A percentile compares a stretch with the other conserved stretches of the same genome.
Conservation (phyloP, 2,113 vertebrate species). For the Albula goreensis region DNA sequence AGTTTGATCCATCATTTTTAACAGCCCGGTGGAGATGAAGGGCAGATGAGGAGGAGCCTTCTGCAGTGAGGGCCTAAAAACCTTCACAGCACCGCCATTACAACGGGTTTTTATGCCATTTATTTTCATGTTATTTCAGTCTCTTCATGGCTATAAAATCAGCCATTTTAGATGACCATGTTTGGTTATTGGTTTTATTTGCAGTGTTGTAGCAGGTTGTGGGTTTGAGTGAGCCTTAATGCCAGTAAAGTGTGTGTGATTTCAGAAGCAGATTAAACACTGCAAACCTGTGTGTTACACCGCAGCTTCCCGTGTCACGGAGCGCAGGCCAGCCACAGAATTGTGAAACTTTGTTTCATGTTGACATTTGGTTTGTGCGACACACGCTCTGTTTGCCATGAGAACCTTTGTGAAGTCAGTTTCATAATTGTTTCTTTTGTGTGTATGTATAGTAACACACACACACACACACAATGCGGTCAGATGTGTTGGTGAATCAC, state of each 20-base stretch:
- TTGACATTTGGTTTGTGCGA: background rate
- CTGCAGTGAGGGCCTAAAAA: background rate
- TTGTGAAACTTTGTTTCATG: slow-evolving; percentile 1
- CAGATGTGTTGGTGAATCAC: background rate
- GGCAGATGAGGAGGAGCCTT: background rate
- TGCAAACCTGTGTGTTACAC: background rate
- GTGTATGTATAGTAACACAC: background rate
- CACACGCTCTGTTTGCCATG: background rate
- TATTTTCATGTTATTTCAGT: too few relatives aligned
- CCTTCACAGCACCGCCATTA: background rate
- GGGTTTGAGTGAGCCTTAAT: background rate
- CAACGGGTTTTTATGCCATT: background rate
- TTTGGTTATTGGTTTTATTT: too few relatives aligned
- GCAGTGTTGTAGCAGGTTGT: too few relatives aligned
- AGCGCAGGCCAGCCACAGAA: background rate
- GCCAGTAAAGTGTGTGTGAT: background rate
- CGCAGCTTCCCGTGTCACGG: background rate
- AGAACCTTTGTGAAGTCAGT: background rate
- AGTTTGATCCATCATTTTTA: slow-evolving; percentile 11
- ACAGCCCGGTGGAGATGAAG: background rate
- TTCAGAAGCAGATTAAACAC: background rate
- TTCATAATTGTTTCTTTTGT: background rate
- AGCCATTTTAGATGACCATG: too few relatives aligned
- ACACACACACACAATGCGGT: background rate
- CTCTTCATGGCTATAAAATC: background rate